Base-by-base conservation (phyloP, 2,888 invertebrate species). In the Caenorhabditis imperialis region DNA sequence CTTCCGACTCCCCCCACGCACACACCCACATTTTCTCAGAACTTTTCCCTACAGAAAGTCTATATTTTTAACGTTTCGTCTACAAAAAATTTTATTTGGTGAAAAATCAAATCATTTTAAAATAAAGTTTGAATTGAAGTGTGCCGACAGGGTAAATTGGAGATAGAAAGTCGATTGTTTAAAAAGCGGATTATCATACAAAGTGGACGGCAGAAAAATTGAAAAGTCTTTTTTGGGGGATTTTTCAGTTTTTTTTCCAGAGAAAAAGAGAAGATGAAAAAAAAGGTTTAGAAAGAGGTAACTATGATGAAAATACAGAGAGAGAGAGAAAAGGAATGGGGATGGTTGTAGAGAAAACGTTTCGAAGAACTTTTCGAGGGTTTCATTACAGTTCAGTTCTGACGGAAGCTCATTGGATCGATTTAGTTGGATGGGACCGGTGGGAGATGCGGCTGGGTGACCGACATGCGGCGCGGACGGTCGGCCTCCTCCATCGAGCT, bases 401-500 rank as follows among this genome's bases (percentile, higher is more conserved):
- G 23, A 51, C 20, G 53, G 62, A 27, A 37, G n/a, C n/a, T n/a
- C n/a, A 48, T 7, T 22, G 30, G 33, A 18, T 6, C 27, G 53
- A 30, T 23, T 78, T 61, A 78, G 58, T 70, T 76, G 33, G 73
- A 78, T 53, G 75, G 78, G 30, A 78, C 78, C 47, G 79, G 75
- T 47, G 75, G 73, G 8, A 75, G 75, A 20, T 77, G 73, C 22
- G 70, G 73, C 48, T 82, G 80, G 35, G 83, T 78, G 69, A 85
- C 77, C 16, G 84, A 85, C 76, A 86, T 79, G 35, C 85, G 82
- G 27, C 87, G 84, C 33, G 88, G 88, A 42, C 85, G 81, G 67
- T 88, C 88, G 33, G 88, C 88, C 60, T 88, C 88, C 53, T 88
- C 88, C 88, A 88, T 88, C n/a, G 85, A 86, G 76, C 83, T 83